Base-by-base conservation (phyloP, 2,113 vertebrate species). In the Lota lota region DNA sequence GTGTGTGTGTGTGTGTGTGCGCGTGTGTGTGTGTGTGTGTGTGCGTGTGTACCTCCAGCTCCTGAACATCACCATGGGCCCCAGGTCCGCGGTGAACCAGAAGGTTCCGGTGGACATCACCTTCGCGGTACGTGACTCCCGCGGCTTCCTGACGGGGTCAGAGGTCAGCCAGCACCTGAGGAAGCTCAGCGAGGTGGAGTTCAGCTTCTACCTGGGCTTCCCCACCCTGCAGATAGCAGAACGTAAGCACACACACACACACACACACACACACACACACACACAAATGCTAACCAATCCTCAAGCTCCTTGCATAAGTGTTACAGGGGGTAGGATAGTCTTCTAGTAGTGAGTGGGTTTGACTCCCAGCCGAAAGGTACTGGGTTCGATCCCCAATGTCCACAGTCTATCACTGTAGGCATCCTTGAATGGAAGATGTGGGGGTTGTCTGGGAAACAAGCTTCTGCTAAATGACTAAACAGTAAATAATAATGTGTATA, bases 151-250 rank as follows among this genome's bases (percentile, higher is more conserved):
- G 66, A 92, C 83, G 0, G 97, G 96, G 0, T 94, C 95, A 0
- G 92, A 95, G 74, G 92, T 98, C 88, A 98, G 96, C 10, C 91
- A 93, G 67, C 92, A 94, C 73, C 90, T 98, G 64, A 90, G 96
- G 79, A 96, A 94, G 81, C 88, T 99, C 73, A 97, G 91, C 0
- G 74, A 93, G 84, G 97, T 99, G 59, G 97, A 99, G 86, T 99
- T 98, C 93, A 99, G 97, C 83, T 99, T 98, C 91, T 98, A 96
- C 64, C 73, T 98, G 58, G 96, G 96, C 1, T 99, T 94, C 84
- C 96, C 97, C 0, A 93, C 90, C 40, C 90, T 95, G 73, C 96
- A 98, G 81, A 93, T 98, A 0, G 96, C 97, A 22, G 97, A 99
- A 76, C 96, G 96, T 98, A 90, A 88, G 96, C 54, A 8, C 19